Evolutionary conservation across 2,888 invertebrate species (phyloP).

Genomic region (Trichogramma dendrolimi): DNA sequence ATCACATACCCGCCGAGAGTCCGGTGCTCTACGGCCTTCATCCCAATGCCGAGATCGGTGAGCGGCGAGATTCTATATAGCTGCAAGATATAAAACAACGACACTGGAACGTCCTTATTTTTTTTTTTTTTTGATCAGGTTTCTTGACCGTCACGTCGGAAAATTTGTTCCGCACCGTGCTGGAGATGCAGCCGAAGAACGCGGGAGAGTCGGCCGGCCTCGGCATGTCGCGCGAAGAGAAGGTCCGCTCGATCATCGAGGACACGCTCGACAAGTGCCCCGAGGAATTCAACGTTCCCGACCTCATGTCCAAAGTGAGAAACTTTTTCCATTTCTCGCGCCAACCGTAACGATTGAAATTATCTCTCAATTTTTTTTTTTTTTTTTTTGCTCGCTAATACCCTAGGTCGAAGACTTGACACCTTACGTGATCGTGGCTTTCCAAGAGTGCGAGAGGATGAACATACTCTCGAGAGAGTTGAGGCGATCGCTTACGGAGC

Average conservation of each 20-base stretch:
- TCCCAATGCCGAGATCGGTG: constrained; percentile 90
- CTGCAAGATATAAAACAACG: not conserved
- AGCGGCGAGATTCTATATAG: not conserved
- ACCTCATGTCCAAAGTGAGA: constrained; percentile 71
- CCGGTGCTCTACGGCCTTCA: constrained; percentile 89
- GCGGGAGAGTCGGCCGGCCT: constrained; percentile 67
- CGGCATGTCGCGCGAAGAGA: constrained; percentile 76
- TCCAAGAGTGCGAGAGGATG: constrained; percentile 95
- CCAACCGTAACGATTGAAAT: not conserved
- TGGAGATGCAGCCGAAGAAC: constrained; percentile 88
- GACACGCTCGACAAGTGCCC: constrained; percentile 86
- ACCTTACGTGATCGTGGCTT: constrained; percentile 85
- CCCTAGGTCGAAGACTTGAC: constrained; percentile 75
- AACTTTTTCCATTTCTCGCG: not conserved
- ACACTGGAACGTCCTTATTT: too few species aligned
- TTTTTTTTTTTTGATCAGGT: constrained; percentile 31
- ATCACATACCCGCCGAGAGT: constrained; percentile 79
- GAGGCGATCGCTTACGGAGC: constrained; percentile 73
- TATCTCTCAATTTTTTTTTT: not conserved
- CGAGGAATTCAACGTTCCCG: constrained; percentile 79
- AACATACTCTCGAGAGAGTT: constrained; percentile 81
- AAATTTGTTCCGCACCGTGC: constrained; percentile 74
- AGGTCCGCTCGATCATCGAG: constrained; percentile 63
- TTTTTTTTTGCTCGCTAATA: constrained; percentile 2
- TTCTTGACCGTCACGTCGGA: constrained; percentile 85